Evolutionary conservation across 92 coral and sea anemone species (phyloP), one percentile per base, ranked within the genome.

Genomic region (Palythoa heliodiscus): DNA sequence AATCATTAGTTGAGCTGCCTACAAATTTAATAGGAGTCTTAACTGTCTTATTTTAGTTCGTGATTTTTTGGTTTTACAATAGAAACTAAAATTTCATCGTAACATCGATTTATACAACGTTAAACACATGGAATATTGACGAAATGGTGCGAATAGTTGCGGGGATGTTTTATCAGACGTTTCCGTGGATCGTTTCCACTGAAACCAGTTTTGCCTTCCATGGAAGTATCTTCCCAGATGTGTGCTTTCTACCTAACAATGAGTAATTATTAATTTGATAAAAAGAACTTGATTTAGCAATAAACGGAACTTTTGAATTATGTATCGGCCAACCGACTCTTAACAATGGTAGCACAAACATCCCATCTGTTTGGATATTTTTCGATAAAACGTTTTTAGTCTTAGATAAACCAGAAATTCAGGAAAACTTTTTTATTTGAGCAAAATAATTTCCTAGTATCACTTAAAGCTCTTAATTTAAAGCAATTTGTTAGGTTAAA

Each of bases 261-360:
- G 60, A 68, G 83, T 79, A 79, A 80, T 66, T 80, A 80, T 47
- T 40, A 66, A 40, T 80, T 22, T 52, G 74, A 40, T 70, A 48
- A 80, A 29, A 80, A 48, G 84, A 80, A 63, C 73, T 64, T 64
- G 20, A 80, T 80, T 80, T 80, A 67, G 84, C 72, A 80, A 64
- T 80, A 67, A 80, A 63, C 60, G 84, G 50, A 40, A 64, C 74
- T 48, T 52, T 22, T 80, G 58, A 80, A 80, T 80, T 20, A 80
- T 80, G 9, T 37, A 80, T 66, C 23, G 15, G n/a, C 39, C 43
- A 80, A 67, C 22, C 84, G 84, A 64, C 74, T 66, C 75, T 66
- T 80, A 66, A 80, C 73, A 67, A 80, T 14, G 20, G n/a, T 35
- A 80, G 47, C 24, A 17, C 74, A 80, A 80, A 80, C 40, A 80